phyloP scores from a whole-genome alignment of 1,140 invertebrate species.

The Penaeus indicus region DNA sequence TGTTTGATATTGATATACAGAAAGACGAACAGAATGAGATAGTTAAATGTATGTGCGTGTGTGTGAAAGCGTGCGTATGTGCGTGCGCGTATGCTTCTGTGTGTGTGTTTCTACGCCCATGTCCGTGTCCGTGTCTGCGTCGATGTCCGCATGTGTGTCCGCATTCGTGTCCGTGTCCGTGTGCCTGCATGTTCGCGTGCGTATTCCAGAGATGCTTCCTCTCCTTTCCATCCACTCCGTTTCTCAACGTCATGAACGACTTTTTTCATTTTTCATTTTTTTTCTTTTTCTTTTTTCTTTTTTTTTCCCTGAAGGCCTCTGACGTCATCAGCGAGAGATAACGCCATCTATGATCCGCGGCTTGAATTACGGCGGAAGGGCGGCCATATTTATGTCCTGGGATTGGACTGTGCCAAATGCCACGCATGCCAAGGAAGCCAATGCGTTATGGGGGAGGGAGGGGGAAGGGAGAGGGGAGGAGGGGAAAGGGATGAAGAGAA shows the following conservation, averaged over 20 bases:
- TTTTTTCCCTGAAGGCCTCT: background rate
- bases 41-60: background rate
- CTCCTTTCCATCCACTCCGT: background rate
- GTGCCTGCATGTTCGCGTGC: background rate
- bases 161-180: background rate
- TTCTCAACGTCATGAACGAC: background rate
- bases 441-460: background rate
- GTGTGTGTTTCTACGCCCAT: too few species aligned
- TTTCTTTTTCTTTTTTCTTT: background rate
- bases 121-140: too few species aligned
- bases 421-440: too few species aligned
- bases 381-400: background rate
- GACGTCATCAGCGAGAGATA: background rate
- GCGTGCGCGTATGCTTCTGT: too few species aligned
- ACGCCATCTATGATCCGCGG: background rate
- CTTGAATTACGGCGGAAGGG: background rate
- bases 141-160: background rate
- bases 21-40: background rate
- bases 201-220: background rate
- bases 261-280: background rate
- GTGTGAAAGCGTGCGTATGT: too few species aligned
- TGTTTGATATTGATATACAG: background rate
- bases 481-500: background rate
- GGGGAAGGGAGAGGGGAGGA: background rate
- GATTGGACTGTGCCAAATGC: too few species aligned